These are phyloP conservation scores for Gila robusta DNA, from an alignment of 2,797 vertebrate genomes.

Conservation along the genomic window DNA sequence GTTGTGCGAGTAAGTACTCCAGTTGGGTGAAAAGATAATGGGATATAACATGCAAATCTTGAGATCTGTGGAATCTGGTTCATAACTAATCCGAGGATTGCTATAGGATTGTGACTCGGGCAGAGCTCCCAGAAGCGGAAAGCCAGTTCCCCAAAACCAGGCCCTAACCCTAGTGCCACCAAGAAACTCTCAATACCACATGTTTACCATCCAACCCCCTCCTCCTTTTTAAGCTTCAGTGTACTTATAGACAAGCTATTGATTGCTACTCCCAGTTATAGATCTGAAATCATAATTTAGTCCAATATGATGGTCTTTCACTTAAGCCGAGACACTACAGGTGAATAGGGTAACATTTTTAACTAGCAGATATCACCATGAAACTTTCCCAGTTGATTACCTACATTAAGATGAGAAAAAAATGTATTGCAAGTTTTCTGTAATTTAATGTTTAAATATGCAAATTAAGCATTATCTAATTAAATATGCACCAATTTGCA, in stretches of 20 bases:
- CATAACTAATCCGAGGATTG: slow-evolving; percentile 82
- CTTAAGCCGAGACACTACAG: too few species aligned
- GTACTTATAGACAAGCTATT: slow-evolving; percentile 21
- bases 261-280: not conserved
- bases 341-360: too few species aligned
- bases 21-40: slow-evolving; percentile 80
- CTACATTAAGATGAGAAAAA: too few species aligned
- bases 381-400: too few species aligned
- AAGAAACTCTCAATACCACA: slow-evolving; percentile 18
- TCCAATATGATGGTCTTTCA: not conserved
- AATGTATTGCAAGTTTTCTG: too few species aligned
- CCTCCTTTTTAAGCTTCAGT: slow-evolving; percentile 2
- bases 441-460: too few species aligned
- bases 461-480: too few species aligned
- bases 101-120: slow-evolving; percentile 79
- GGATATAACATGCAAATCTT: slow-evolving; percentile 82
- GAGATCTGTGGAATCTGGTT: slow-evolving; percentile 79
- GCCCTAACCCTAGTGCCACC: slow-evolving; percentile 55
- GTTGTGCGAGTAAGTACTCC: slow-evolving; percentile 72
- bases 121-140: slow-evolving; percentile 74
- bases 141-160: slow-evolving; percentile 54
- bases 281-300: not conserved
- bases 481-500: too few species aligned
- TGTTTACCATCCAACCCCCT: not conserved
- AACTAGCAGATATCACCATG: too few species aligned